Evolutionary conservation across 2,888 invertebrate species (phyloP).

Genomic region (Cephus runcator): DNA sequence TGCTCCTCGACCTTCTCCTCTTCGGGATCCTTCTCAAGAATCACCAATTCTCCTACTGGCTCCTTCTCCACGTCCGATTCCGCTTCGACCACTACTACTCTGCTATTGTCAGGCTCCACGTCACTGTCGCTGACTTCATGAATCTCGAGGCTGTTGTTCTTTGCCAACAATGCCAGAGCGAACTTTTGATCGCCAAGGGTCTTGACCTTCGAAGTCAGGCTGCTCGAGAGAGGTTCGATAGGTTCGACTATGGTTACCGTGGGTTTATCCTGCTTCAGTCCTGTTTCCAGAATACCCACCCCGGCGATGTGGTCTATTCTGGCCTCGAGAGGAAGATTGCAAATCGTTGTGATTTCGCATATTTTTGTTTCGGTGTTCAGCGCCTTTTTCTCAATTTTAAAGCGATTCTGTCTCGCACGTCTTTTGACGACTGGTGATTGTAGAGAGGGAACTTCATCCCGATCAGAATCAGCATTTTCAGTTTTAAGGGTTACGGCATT

Average conservation of each 20-base stretch:
- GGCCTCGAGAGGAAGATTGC: slow-evolving; percentile 49
- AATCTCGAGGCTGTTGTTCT: slow-evolving; percentile 47
- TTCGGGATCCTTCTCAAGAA: slow-evolving; percentile 35
- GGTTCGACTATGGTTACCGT: slow-evolving; percentile 42
- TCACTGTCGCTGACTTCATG: slow-evolving; percentile 57
- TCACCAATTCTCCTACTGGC: slow-evolving; percentile 64
- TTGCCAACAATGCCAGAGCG: slow-evolving; percentile 30
- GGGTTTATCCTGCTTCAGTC: slow-evolving; percentile 4
- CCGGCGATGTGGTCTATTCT: slow-evolving; percentile 52
- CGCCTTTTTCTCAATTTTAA: slow-evolving; percentile 44
- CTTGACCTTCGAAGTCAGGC: slow-evolving; percentile 38
- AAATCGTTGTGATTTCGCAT: slow-evolving; percentile 51
- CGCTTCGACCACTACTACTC: slow-evolving; percentile 70
- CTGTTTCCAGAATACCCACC: slow-evolving; percentile 54
- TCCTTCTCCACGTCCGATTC: slow-evolving; percentile 75
- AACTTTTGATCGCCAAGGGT: slow-evolving; percentile 31
- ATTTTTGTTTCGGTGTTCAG: slow-evolving; percentile 39
- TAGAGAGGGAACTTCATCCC: neutral
- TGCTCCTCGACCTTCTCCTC: slow-evolving; percentile 53
- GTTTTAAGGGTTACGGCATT: neutral
- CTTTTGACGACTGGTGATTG: neutral
- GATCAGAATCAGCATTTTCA: neutral
- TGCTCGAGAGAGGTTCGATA: slow-evolving; percentile 39
- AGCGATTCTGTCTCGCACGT: slow-evolving; percentile 22
- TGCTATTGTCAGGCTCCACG: slow-evolving; percentile 43